Evolutionary conservation across 1,140 invertebrate species (phyloP).

Genomic region (Drusus annulatus): DNA sequence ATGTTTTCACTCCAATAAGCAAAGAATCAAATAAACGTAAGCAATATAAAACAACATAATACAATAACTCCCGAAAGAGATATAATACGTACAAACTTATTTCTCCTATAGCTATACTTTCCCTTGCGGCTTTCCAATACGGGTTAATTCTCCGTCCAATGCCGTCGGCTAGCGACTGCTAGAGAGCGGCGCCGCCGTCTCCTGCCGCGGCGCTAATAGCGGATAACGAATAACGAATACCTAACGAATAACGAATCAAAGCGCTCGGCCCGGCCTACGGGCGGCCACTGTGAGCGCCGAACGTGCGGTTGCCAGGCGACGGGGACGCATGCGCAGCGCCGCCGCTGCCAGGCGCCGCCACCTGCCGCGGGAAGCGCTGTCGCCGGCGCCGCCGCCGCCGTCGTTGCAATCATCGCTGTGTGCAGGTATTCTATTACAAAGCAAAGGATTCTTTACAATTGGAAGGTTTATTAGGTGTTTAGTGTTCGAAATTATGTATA

Average conservation of each 20-base stretch:
- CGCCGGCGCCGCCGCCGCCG: too few species aligned
- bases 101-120: background rate
- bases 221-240: slow-evolving; percentile 39
- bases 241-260: slow-evolving; percentile 44
- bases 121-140: slow-evolving; percentile 19
- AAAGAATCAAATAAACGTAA: background rate
- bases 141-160: slow-evolving; percentile 46
- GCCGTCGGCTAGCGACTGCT: slow-evolving; percentile 24
- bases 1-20: background rate
- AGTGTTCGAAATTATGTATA: too few species aligned
- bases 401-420: slow-evolving; percentile 1
- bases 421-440: slow-evolving; percentile 22
- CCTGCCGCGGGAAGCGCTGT: too few species aligned
- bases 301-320: slow-evolving; percentile 54
- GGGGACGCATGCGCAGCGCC: slow-evolving; percentile 39
- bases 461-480: too few species aligned
- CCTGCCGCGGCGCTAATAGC: slow-evolving; percentile 34
- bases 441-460: too few species aligned
- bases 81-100: background rate
- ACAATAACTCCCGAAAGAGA: background rate
- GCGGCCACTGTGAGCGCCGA: slow-evolving; percentile 28
- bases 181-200: slow-evolving; percentile 19
- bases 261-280: slow-evolving; percentile 41
- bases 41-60: background rate
- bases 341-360: background rate